Base-by-base conservation (phyloP, 64 coral and sea anemone species). In the Dendrophyllia cribrosa region DNA sequence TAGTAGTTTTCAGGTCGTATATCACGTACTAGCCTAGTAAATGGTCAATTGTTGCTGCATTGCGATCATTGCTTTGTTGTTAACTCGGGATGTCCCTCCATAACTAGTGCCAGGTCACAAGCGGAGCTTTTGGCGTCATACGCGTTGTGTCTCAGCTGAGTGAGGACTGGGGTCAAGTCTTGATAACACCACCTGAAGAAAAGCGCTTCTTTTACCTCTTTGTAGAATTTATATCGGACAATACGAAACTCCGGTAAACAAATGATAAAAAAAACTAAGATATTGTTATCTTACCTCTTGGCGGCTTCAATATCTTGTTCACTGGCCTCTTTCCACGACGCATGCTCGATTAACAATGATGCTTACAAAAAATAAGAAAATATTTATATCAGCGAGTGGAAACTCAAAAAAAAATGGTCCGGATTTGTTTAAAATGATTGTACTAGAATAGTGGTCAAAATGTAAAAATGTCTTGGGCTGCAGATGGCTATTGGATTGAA, bases 131-230 rank as follows among this genome's bases (percentile, higher is more conserved):
- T 89, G 7, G 46, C 44, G 55, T 91, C 74, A 78, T 93, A 96
- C 4, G 82, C 80, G 43, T 74, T 89, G 23, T 74, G 67, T 55
- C 86, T 76, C 11, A 93, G 71, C 7, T 96, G 93, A 17, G 95
- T 88, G 16, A 96, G 63, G 43, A 94, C 80, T 70, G 95, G 95
- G 67, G 88, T 89, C 91, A 96, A 82, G 70, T 96, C 95, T 59
- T 91, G 91, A 13, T 85, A 80, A 90, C 95, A 96, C 95, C 95
- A 96, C 79, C 95, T 96, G 48, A 72, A 75, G 45, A 46, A 81
- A 58, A 24, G n/a, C 43, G 7, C 43, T 24, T 19, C 49, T 65
- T 22, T 13, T 61, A 22, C 7, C 17, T 72, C 17, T 43, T 34
- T 34, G 34, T 34, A 34, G 34, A 2, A 34, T 34, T 34, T 34